Conservation (phyloP, 2,888 invertebrate species). For the Troglohyphantes excavatus region DNA sequence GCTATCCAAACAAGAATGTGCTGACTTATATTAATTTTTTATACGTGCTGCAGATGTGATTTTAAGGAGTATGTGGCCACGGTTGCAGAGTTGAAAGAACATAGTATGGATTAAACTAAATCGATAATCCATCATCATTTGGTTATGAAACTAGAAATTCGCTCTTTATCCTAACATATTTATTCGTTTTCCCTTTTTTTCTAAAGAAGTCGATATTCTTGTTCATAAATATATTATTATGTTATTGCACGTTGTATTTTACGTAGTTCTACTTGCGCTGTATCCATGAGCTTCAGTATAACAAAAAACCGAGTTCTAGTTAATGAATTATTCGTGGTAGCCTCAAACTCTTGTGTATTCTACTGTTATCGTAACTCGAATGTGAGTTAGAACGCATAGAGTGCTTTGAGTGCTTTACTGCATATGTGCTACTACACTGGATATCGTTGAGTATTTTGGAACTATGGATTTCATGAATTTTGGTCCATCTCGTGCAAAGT, state of each 20-base stretch:
- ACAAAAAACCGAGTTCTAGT: conserved; percentile 3
- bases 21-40: neutral
- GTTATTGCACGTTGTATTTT: neutral
- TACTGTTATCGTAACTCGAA: too few relatives aligned
- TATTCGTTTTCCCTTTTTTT: neutral
- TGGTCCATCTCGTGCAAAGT: neutral
- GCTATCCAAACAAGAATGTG: neutral
- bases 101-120: neutral
- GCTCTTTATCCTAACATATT: neutral
- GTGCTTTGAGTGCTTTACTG: neutral
- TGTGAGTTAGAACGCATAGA: neutral
- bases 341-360: conserved; percentile 4
- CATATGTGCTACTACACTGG: neutral
- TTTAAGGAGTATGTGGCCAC: neutral
- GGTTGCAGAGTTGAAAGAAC: neutral
- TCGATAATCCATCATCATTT: neutral
- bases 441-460: neutral
- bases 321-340: neutral
- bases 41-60: neutral
- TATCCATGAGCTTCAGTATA: too few relatives aligned
- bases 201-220: neutral
- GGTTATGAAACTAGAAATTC: conserved; percentile 1
- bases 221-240: neutral
- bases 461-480: neutral
- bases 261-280: neutral